phyloP scores from a whole-genome alignment of 2,888 invertebrate species.

The Dasypogon diadema region DNA sequence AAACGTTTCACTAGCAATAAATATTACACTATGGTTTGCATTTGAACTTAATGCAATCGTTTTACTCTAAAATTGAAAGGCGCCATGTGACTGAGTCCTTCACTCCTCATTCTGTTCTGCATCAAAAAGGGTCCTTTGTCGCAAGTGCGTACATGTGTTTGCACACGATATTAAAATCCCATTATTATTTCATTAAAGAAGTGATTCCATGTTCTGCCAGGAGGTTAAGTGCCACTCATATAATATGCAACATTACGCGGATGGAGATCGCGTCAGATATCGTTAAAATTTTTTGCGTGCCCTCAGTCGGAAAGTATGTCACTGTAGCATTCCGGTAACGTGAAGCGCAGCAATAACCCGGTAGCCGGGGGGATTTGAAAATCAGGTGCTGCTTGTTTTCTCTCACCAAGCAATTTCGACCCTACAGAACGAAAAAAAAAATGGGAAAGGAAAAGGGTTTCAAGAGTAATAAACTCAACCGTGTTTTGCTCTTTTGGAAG shows the following conservation, averaged over 20 bases:
- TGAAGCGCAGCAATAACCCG: not conserved
- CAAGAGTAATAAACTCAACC: slow-evolving; percentile 13
- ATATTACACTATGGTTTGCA: not conserved
- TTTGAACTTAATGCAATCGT: not conserved
- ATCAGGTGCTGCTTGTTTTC: not conserved
- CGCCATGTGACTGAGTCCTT: too few species aligned
- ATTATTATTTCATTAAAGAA: not conserved
- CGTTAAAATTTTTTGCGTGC: not conserved
- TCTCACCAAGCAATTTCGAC: not conserved
- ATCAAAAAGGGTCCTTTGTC: too few species aligned
- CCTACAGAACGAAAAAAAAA: not conserved
- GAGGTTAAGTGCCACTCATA: not conserved
- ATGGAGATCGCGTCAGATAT: not conserved
- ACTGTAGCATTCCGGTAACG: not conserved
- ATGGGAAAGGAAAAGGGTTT: not conserved
- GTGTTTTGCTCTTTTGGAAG: slow-evolving; percentile 11
- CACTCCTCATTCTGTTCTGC: too few species aligned
- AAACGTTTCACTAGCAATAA: not conserved
- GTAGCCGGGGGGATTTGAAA: not conserved
- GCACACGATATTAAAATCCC: not conserved
- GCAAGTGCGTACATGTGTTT: not conserved
- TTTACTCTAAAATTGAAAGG: too few species aligned
- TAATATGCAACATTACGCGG: not conserved
- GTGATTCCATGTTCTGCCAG: not conserved
- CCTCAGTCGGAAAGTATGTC: not conserved